Evolutionary conservation across 1,140 invertebrate genomes (phyloP).

Genomic region (Odontomachus brunneus): DNA sequence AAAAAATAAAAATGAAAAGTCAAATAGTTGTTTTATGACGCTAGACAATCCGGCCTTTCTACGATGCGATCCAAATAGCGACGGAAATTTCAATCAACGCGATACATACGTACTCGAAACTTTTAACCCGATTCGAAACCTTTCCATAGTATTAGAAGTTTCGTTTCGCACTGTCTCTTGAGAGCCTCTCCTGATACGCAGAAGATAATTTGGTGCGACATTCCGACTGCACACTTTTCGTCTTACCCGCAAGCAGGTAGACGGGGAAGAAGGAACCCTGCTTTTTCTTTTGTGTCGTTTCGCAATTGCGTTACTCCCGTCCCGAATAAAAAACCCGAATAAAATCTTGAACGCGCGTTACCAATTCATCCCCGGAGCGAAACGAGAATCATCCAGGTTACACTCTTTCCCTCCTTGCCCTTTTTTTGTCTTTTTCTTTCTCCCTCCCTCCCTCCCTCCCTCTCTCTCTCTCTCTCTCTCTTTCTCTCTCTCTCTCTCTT

Average conservation of each 20-base stretch:
- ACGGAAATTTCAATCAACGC: neutral
- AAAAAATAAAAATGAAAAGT: too few species aligned
- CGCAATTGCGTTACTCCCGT: constrained; percentile 12
- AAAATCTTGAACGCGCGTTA: neutral
- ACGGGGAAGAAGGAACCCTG: too few species aligned
- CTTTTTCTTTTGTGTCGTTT: neutral
- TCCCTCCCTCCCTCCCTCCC: too few species aligned
- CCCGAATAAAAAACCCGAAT: neutral
- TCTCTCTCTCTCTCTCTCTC: too few species aligned
- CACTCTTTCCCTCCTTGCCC: too few species aligned
- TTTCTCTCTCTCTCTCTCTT: too few species aligned
- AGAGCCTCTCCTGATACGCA: neutral
- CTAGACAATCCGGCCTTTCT: neutral
- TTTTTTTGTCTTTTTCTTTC: too few species aligned
- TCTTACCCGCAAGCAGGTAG: too few species aligned
- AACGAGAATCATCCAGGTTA: neutral
- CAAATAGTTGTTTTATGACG: too few species aligned
- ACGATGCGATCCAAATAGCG: neutral
- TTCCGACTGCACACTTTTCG: neutral
- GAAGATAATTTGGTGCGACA: neutral
- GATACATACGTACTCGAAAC: neutral
- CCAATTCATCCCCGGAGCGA: neutral
- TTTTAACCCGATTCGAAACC: constrained; percentile 26
- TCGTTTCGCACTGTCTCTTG: neutral
- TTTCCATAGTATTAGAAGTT: constrained; percentile 4